Conservation (phyloP, 2,113 vertebrate species). For the Labeo catla region DNA sequence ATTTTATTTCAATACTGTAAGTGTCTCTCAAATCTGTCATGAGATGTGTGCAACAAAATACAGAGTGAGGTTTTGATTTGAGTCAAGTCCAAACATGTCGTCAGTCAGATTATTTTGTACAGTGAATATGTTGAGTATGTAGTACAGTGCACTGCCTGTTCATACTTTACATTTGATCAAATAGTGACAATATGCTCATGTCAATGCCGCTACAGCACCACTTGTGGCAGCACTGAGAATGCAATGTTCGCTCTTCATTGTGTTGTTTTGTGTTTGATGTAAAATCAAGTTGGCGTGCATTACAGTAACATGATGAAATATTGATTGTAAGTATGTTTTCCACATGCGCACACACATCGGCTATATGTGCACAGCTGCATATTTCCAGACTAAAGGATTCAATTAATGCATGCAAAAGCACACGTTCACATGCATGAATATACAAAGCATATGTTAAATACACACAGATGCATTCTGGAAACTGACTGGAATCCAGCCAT, state of each 20-base stretch:
- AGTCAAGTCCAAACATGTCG: not conserved
- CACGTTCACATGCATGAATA: not conserved
- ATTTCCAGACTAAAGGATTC: not conserved
- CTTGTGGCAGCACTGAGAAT: not conserved
- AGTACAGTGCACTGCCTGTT: not conserved
- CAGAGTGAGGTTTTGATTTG: not conserved
- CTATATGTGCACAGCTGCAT: not conserved
- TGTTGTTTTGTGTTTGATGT: not conserved
- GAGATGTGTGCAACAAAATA: not conserved
- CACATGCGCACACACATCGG: not conserved
- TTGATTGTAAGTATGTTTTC: not conserved
- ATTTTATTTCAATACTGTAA: not conserved
- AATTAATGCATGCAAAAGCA: not conserved
- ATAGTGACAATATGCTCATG: too few species aligned
- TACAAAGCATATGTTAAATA: constrained; percentile 39
- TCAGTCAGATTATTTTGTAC: not conserved
- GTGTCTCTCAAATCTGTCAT: not conserved
- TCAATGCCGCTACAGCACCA: too few species aligned
- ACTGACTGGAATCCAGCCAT: constrained; percentile 40
- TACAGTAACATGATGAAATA: not conserved
- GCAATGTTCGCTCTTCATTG: not conserved
- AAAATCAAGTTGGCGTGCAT: not conserved
- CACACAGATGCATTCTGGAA: constrained; percentile 50
- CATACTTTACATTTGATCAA: not conserved
- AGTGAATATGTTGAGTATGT: not conserved